phyloP scores from a whole-genome alignment of 2,113 vertebrate species.

The Calonectris borealis region DNA sequence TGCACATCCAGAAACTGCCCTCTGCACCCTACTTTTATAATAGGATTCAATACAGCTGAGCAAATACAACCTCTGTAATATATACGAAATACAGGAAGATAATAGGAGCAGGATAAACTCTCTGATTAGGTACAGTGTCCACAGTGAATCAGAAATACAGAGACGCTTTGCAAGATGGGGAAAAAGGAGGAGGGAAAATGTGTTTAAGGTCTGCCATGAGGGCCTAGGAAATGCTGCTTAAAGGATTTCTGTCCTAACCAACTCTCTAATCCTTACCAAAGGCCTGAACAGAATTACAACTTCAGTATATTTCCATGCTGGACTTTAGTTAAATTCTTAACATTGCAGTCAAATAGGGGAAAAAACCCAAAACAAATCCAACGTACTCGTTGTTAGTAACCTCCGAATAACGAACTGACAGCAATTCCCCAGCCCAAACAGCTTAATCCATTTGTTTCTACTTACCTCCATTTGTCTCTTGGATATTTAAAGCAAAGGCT shows the following conservation, averaged over 20 bases:
- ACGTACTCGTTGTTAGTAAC: not conserved
- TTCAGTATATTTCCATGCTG: not conserved
- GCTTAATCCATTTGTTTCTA: not conserved
- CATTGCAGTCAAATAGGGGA: not conserved
- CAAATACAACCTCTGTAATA: conserved; percentile 37
- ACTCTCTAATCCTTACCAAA: not conserved
- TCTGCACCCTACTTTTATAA: conserved; percentile 39
- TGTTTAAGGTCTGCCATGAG: not conserved
- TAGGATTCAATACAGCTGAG: conserved; percentile 37
- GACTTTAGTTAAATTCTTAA: not conserved
- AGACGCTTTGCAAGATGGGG: not conserved
- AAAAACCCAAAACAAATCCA: not conserved
- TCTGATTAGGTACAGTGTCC: not conserved
- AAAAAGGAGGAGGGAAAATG: not conserved
- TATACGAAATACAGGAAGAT: not conserved
- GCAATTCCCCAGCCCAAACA: not conserved
- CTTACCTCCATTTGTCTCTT: conserved; percentile 65
- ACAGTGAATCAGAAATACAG: not conserved
- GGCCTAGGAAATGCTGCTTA: not conserved
- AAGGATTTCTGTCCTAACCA: not conserved
- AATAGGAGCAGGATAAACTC: not conserved
- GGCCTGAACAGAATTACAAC: not conserved
- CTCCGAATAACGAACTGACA: not conserved
- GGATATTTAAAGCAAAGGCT: conserved; percentile 54
- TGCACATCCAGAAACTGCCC: not conserved